Evolutionary conservation across 1,140 invertebrate species (phyloP), one percentile per base, ranked within the genome.

Genomic region (Pseudoatta argentina): DNA sequence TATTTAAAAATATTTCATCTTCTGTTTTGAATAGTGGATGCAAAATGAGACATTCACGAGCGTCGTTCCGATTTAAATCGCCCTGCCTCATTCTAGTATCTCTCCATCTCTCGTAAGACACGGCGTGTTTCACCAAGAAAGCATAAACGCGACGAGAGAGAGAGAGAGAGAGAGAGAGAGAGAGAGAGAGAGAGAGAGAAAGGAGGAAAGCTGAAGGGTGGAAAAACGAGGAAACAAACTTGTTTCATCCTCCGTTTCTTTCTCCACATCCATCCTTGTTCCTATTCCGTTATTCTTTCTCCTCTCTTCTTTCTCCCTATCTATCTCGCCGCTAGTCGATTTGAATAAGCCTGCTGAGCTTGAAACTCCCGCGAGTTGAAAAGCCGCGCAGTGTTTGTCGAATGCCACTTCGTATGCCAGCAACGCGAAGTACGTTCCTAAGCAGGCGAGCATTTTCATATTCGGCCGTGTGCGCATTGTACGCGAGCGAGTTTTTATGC

Each of bases 371-470:
- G 75, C 79, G 73, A 90, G 92, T 92, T 91, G 88, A 92, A 92
- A 92, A 91, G 92, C 89, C 87, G 72, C 78, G 77, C 71, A 86
- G 91, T 93, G 91, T 91, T 93, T 93, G 86, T 88, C 90, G 91
- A 92, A 93, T 91, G 89, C 91, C 89, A 92, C 92, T 91, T 92
- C 86, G 86, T 92, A 92, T 92, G 91, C 91, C 85, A 82, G 85
- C 75, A 78, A 83, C 90, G 89, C 81, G 18, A 85, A 66, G 71
- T 87, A 88, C 87, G 81, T 88, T 90, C 87, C 77, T 88, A 66
- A 91, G 82, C 77, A 88, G 85, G 78, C 64, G 90, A 88, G 83
- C 86, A 88, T 91, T 91, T 91, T 71, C 86, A 88, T 88, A 86
- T 72, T 72, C 53, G 66, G 39, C 39, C 69, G 69, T 61, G 69